A percentile compares a stretch with the other conserved stretches of the same genome.
phyloP scores from a whole-genome alignment of 2,888 invertebrate species.

The Cheilosia vernalis region DNA sequence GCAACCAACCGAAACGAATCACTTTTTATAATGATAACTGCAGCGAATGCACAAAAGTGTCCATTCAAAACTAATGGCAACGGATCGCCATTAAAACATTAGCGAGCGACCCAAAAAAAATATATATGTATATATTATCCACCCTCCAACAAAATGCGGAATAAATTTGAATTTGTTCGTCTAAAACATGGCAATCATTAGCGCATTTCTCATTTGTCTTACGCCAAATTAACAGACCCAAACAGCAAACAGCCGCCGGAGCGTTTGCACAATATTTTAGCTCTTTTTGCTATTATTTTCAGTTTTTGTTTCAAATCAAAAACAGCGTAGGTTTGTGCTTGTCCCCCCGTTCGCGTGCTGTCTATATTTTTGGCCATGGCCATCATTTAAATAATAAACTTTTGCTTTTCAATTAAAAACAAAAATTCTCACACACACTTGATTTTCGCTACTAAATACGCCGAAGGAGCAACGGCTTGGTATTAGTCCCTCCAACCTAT shows the following conservation, averaged over 20 bases:
- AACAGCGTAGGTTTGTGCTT: too few relatives aligned
- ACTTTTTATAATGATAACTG: conserved; percentile 18
- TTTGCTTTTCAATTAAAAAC: conserved; percentile 37
- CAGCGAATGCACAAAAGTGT: conserved; percentile 27
- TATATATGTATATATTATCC: background rate
- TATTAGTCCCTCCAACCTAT: background rate
- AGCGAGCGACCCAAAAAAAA: background rate
- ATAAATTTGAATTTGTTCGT: too few relatives aligned
- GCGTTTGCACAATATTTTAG: too few relatives aligned
- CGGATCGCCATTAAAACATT: conserved; percentile 29
- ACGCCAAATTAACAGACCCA: too few relatives aligned
- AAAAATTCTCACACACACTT: background rate
- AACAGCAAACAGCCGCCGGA: too few relatives aligned
- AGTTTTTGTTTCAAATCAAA: too few relatives aligned
- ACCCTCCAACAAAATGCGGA: too few relatives aligned
- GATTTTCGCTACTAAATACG: conserved; percentile 14
- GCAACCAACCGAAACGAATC: conserved; percentile 6
- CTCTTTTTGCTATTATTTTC: too few relatives aligned
- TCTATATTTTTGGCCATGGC: too few relatives aligned
- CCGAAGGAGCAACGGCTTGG: background rate
- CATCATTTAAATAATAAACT: conserved; percentile 22
- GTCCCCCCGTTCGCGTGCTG: too few relatives aligned
- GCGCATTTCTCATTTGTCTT: too few relatives aligned
- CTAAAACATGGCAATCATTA: too few relatives aligned
- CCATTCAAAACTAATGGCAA: conserved; percentile 53